Evolutionary conservation across 2,888 invertebrate species (phyloP).

Genomic region (Zaprionus obscuricornis): DNA sequence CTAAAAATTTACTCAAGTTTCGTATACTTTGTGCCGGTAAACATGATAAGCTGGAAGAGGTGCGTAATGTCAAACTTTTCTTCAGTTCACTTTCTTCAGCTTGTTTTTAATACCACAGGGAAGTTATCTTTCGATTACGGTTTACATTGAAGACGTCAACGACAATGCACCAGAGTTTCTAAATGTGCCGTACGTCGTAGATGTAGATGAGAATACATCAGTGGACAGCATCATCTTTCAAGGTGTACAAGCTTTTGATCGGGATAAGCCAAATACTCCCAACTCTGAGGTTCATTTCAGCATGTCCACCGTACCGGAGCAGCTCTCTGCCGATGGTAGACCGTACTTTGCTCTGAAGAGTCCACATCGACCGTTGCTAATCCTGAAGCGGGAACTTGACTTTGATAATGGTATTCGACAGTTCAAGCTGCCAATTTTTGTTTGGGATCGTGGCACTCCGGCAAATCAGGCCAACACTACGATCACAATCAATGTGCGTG

Average conservation of each 20-base stretch:
- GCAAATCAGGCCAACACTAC: conserved; percentile 89
- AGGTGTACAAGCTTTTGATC: conserved; percentile 91
- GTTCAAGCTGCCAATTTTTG: conserved; percentile 89
- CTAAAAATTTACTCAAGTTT: conserved; percentile 92
- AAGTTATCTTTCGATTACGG: conserved; percentile 92
- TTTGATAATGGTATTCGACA: conserved; percentile 92
- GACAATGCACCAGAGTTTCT: conserved; percentile 92
- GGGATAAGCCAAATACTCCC: conserved; percentile 94
- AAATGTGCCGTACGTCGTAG: conserved; percentile 90
- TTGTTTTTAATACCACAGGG: conserved; percentile 85
- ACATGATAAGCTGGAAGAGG: conserved; percentile 81
- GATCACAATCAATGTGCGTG: conserved; percentile 88
- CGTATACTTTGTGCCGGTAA: conserved; percentile 87
- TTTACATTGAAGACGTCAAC: conserved; percentile 94
- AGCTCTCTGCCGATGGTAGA: conserved; percentile 79
- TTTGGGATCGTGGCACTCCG: conserved; percentile 92
- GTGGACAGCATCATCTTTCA: conserved; percentile 91
- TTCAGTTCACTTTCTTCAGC: not conserved
- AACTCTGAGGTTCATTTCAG: conserved; percentile 94
- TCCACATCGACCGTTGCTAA: conserved; percentile 90
- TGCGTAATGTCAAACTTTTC: conserved; percentile 22
- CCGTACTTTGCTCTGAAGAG: conserved; percentile 89
- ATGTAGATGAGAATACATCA: conserved; percentile 92
- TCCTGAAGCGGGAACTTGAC: conserved; percentile 89
- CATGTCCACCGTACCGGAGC: conserved; percentile 86